phyloP scores from a whole-genome alignment of 2,888 invertebrate genomes.

The Glomeris marginata region DNA sequence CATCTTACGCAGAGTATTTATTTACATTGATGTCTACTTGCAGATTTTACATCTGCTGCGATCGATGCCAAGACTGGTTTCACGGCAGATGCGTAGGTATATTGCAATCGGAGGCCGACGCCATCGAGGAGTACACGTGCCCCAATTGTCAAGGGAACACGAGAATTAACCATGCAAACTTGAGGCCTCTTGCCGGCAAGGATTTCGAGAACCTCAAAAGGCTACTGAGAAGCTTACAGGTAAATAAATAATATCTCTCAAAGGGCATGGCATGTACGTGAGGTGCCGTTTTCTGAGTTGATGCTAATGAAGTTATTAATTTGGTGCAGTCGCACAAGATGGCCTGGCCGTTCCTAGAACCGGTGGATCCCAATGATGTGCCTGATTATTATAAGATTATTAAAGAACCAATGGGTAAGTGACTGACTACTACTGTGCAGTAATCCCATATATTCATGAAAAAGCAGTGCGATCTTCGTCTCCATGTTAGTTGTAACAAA shows the following conservation, averaged over 20 bases:
- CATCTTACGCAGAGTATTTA: too few relatives aligned
- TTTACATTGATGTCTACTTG: slow-evolving; percentile 23
- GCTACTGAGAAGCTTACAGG: slow-evolving; percentile 77
- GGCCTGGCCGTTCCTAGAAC: slow-evolving; percentile 96
- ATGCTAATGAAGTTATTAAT: too few relatives aligned
- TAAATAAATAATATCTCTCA: too few relatives aligned
- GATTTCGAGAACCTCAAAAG: slow-evolving; percentile 71
- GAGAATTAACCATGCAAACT: slow-evolving; percentile 74
- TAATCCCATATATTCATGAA: too few relatives aligned
- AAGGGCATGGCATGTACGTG: too few relatives aligned
- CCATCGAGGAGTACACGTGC: slow-evolving; percentile 90
- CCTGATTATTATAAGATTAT: slow-evolving; percentile 94
- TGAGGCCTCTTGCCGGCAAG: slow-evolving; percentile 61
- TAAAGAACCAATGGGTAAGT: slow-evolving; percentile 88
- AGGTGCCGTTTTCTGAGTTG: too few relatives aligned
- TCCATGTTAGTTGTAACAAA: too few relatives aligned
- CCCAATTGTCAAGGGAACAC: slow-evolving; percentile 87
- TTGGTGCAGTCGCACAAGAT: slow-evolving; percentile 66
- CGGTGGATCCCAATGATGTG: slow-evolving; percentile 88
- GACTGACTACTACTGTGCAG: too few relatives aligned
- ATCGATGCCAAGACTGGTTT: slow-evolving; percentile 98
- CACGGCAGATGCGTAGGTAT: slow-evolving; percentile 96
- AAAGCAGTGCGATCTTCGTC: too few relatives aligned
- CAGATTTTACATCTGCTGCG: slow-evolving; percentile 98
- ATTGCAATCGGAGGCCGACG: slow-evolving; percentile 80